A percentile compares a stretch with the other conserved stretches of the same genome.
Conservation (phyloP, 2,113 vertebrate genomes). For the Pterocles burchelli region DNA sequence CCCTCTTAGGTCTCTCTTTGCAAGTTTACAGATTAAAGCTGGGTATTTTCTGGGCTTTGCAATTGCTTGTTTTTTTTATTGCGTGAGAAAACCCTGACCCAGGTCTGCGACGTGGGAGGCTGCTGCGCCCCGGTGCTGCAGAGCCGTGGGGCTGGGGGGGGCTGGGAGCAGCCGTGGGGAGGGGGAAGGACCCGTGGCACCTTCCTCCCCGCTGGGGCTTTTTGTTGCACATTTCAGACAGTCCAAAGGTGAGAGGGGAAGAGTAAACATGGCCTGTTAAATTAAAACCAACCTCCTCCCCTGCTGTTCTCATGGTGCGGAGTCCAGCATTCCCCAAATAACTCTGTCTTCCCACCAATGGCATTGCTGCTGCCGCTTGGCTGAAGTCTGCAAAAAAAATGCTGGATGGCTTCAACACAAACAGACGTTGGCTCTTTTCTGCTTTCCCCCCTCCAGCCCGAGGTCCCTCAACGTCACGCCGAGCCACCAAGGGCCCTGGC, state of each 20-base stretch:
- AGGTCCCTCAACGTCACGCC: background rate
- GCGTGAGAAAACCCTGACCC: constrained; percentile 1
- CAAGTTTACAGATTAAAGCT: constrained; percentile 55
- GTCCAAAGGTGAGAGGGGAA: constrained; percentile 68
- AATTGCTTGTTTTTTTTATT: background rate
- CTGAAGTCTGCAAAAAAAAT: constrained; percentile 64
- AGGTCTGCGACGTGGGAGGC: constrained; percentile 8
- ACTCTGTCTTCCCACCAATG: constrained; percentile 66
- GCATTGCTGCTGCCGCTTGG: constrained; percentile 33
- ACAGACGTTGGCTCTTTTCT: constrained; percentile 10
- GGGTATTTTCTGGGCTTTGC: constrained; percentile 35
- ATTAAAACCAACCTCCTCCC: constrained; percentile 70
- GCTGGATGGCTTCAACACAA: constrained; percentile 23
- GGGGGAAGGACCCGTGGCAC: background rate
- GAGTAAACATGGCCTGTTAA: constrained; percentile 64
- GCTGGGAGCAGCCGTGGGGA: background rate
- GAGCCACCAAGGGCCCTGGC: background rate
- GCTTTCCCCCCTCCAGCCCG: background rate
- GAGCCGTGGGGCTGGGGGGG: fast-evolving
- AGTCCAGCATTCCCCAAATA: constrained; percentile 74
- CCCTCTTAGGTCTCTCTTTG: background rate
- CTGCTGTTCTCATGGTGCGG: constrained; percentile 63
- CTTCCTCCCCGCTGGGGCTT: background rate
- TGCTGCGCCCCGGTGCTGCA: background rate
- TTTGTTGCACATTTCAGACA: background rate